Percentiles rank a stretch among this genome's conserved stretches.
Conservation (phyloP, 1,140 invertebrate species). For the Campoletis sonorensis region DNA sequence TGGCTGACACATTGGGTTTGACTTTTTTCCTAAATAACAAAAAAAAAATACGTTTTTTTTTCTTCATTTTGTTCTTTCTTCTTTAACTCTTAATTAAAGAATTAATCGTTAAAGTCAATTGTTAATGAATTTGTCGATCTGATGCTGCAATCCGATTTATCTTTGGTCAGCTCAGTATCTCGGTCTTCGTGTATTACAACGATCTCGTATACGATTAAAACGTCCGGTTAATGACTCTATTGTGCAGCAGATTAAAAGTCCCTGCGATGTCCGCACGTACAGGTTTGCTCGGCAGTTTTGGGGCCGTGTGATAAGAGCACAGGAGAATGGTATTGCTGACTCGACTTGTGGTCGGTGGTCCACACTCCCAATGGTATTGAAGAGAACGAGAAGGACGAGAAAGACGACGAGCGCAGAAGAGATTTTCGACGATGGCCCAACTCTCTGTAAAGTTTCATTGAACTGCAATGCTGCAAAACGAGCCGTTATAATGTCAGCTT, state of each 20-base stretch:
- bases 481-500: conserved; percentile 21
- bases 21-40: too few species aligned
- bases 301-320: conserved; percentile 56
- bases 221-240: conserved; percentile 64
- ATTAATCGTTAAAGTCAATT: too few species aligned
- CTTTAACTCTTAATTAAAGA: too few species aligned
- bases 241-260: conserved; percentile 62
- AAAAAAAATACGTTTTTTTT: too few species aligned
- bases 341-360: conserved; percentile 53
- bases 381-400: conserved; percentile 21
- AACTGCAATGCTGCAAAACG: conserved; percentile 5
- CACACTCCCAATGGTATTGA: conserved; percentile 31
- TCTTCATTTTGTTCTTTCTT: too few species aligned
- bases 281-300: conserved; percentile 47
- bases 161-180: conserved; percentile 4
- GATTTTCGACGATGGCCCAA: conserved; percentile 1
- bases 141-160: conserved; percentile 15
- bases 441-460: conserved; percentile 16
- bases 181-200: conserved; percentile 20
- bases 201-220: conserved; percentile 22
- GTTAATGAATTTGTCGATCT: not conserved
- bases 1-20: too few species aligned
- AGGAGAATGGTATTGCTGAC: conserved; percentile 66
- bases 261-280: conserved; percentile 36
- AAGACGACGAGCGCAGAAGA: conserved; percentile 18